Conservation (phyloP, 2,113 vertebrate genomes). For the Vombatus ursinus region DNA sequence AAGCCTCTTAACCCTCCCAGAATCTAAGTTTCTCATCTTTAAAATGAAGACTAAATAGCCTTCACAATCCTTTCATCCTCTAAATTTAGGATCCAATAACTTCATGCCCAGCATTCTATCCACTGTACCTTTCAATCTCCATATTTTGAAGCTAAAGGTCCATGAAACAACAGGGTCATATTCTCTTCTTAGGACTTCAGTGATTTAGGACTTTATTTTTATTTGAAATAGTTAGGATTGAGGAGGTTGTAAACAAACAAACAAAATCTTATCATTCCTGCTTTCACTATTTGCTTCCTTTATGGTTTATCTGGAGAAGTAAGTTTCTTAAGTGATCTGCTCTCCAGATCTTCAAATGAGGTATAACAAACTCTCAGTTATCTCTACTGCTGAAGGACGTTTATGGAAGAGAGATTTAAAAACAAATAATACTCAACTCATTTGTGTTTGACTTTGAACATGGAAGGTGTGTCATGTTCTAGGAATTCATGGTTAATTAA, state of each 20-base stretch:
- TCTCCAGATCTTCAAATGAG: not conserved
- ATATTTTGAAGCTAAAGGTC: not conserved
- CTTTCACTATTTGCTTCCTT: not conserved
- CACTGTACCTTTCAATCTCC: not conserved
- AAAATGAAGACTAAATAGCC: not conserved
- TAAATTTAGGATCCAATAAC: not conserved
- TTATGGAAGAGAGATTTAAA: not conserved
- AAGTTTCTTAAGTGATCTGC: not conserved
- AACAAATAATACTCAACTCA: not conserved
- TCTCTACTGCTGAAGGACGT: not conserved
- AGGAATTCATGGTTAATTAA: not conserved
- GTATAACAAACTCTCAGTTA: not conserved
- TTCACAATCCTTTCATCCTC: not conserved
- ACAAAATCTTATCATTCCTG: not conserved
- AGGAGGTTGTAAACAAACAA: not conserved
- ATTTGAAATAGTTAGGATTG: not conserved
- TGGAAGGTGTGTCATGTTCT: not conserved
- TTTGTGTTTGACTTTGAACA: not conserved
- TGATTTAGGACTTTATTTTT: not conserved
- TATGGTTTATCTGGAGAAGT: not conserved
- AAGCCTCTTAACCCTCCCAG: not conserved
- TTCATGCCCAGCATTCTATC: not conserved
- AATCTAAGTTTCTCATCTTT: not conserved
- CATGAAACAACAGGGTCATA: not conserved
- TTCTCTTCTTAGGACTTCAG: not conserved